These are phyloP conservation scores for Gambusia holbrooki DNA, from an alignment of 2,113 vertebrate genomes.

Conservation along the genomic window DNA sequence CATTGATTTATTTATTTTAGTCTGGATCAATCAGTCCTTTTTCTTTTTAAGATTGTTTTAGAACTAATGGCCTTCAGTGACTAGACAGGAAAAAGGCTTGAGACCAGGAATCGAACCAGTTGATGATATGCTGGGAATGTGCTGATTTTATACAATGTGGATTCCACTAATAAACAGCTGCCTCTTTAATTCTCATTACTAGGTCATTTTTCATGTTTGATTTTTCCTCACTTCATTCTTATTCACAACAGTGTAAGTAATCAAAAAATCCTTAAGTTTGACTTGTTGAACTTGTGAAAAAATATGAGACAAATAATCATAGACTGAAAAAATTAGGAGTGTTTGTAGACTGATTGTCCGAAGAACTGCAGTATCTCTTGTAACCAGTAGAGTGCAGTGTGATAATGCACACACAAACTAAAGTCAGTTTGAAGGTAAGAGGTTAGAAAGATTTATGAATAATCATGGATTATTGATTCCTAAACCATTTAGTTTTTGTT, in stretches of 20 bases:
- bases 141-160: too few species aligned
- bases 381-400: conserved; percentile 60
- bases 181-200: too few species aligned
- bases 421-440: not conserved
- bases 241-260: too few species aligned
- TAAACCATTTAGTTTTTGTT: not conserved
- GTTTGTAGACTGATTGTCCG: not conserved
- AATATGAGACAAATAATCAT: not conserved
- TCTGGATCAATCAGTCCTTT: conserved; percentile 3
- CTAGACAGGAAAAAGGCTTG: too few species aligned
- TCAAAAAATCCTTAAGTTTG: too few species aligned
- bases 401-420: not conserved
- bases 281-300: not conserved
- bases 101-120: too few species aligned
- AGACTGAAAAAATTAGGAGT: not conserved
- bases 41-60: not conserved
- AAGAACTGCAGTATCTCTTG: conserved; percentile 4
- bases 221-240: too few species aligned
- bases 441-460: not conserved
- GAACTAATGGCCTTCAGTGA: too few species aligned
- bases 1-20: not conserved
- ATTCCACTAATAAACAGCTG: too few species aligned
- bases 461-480: not conserved
- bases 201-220: too few species aligned
- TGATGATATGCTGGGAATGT: too few species aligned